Evolutionary conservation across 2,797 vertebrate genomes (phyloP).

Genomic region (Apogon hyalosoma): DNA sequence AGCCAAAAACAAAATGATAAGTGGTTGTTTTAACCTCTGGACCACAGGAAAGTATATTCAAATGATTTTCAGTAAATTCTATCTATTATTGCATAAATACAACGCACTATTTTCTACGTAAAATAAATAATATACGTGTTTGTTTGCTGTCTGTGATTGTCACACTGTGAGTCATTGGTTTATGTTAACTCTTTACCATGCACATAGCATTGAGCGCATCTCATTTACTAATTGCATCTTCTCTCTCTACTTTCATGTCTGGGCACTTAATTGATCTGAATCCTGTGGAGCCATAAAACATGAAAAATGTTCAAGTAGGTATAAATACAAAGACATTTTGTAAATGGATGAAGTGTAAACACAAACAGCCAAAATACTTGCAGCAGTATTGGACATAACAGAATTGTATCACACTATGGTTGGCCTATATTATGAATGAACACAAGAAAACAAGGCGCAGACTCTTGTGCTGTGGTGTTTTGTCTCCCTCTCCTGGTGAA

Average conservation of each 20-base stretch:
- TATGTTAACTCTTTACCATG: not conserved
- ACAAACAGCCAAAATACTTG: not conserved
- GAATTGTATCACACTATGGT: not conserved
- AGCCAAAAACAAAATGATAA: constrained; percentile 15
- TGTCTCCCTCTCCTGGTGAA: too few relatives aligned
- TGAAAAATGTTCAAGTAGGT: constrained; percentile 11
- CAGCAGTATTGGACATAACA: not conserved
- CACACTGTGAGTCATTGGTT: too few relatives aligned
- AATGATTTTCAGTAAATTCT: not conserved
- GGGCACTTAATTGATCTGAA: constrained; percentile 9
- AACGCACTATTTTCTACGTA: not conserved
- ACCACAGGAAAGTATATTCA: constrained; percentile 3
- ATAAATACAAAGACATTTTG: not conserved
- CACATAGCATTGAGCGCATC: too few relatives aligned
- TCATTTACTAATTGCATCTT: not conserved
- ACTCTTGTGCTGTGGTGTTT: too few relatives aligned
- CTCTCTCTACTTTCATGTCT: constrained; percentile 16
- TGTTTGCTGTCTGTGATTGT: too few relatives aligned
- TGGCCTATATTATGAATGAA: too few relatives aligned
- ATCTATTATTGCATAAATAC: not conserved
- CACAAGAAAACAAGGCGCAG: too few relatives aligned
- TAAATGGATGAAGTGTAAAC: not conserved
- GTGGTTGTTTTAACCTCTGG: constrained; percentile 30
- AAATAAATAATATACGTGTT: too few relatives aligned
- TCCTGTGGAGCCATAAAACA: constrained; percentile 14